A percentile compares a stretch with the other conserved stretches of the same genome.
These are phyloP conservation scores for Toxotes jaculatrix DNA, from an alignment of 2,113 vertebrate genomes.

Conservation along the genomic window DNA sequence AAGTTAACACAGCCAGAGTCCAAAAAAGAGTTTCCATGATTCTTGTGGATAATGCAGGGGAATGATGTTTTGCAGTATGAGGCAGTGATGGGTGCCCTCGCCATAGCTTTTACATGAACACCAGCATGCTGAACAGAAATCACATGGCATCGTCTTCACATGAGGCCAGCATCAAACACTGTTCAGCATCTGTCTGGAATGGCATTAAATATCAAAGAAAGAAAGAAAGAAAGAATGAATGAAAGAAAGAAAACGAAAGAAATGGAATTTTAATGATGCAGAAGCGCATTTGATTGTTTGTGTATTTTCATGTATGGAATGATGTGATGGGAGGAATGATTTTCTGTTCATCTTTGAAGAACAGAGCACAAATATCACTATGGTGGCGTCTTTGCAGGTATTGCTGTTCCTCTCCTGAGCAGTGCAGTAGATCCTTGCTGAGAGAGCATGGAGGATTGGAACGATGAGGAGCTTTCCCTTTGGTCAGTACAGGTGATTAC, in stretches of 20 bases:
- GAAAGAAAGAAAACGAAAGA: too few species aligned
- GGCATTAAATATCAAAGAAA: constrained; percentile 12
- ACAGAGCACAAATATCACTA: background rate
- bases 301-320: constrained; percentile 42
- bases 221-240: background rate
- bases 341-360: background rate
- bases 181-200: background rate
- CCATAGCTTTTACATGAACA: constrained; percentile 1
- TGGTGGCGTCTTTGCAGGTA: background rate
- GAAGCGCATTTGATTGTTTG: constrained; percentile 1
- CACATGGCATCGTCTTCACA: constrained; percentile 6
- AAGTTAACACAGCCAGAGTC: constrained; percentile 29
- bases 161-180: background rate
- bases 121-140: constrained; percentile 17
- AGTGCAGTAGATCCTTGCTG: background rate
- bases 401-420: background rate
- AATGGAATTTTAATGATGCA: background rate
- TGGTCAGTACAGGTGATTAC: constrained; percentile 43
- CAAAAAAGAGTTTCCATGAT: constrained; percentile 5
- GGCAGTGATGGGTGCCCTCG: constrained; percentile 3
- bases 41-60: constrained; percentile 8
- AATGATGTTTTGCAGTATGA: background rate
- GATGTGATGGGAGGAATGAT: constrained; percentile 7
- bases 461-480: constrained; percentile 15
- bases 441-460: background rate